Percentiles rank a stretch among this genome's conserved stretches.
phyloP scores from a whole-genome alignment of 1,140 invertebrate genomes.

The Drosophila azteca region DNA sequence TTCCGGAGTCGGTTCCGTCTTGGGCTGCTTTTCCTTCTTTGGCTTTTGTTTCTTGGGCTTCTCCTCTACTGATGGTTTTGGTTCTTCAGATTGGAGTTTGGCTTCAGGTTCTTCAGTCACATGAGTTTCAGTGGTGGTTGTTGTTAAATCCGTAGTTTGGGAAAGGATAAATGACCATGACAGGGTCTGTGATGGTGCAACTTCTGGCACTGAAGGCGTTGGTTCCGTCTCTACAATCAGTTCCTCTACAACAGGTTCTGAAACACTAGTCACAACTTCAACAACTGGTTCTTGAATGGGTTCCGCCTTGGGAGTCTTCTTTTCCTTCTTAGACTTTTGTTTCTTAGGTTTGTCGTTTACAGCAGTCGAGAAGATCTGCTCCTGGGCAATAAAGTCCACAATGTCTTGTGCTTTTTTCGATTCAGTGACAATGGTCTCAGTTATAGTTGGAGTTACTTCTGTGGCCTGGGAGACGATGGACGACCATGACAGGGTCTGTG shows the following conservation, averaged over 20 bases:
- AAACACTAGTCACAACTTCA: not conserved
- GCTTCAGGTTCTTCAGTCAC: too few species aligned
- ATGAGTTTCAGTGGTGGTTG: not conserved
- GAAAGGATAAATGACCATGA: conserved; percentile 9
- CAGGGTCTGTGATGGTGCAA: not conserved
- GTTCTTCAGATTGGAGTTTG: too few species aligned
- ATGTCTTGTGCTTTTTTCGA: not conserved
- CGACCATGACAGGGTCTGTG: conserved; percentile 10
- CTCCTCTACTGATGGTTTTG: not conserved
- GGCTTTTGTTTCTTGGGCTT: conserved; percentile 26
- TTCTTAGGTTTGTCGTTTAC: conserved; percentile 35
- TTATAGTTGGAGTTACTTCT: not conserved
- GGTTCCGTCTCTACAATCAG: not conserved
- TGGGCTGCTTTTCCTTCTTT: conserved; percentile 39
- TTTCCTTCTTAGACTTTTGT: conserved; percentile 8
- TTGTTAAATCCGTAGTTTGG: conserved; percentile 2
- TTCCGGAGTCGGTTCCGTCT: conserved; percentile 4
- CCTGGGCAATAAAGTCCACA: conserved; percentile 25
- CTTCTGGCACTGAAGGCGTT: conserved; percentile 1
- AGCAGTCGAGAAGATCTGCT: conserved; percentile 18
- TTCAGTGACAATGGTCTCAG: too few species aligned
- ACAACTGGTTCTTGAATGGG: not conserved
- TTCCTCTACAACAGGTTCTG: not conserved
- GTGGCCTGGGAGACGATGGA: conserved; percentile 4
- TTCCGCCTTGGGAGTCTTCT: not conserved